Base-by-base conservation (phyloP, 2,113 vertebrate species). In the Indri indri region DNA sequence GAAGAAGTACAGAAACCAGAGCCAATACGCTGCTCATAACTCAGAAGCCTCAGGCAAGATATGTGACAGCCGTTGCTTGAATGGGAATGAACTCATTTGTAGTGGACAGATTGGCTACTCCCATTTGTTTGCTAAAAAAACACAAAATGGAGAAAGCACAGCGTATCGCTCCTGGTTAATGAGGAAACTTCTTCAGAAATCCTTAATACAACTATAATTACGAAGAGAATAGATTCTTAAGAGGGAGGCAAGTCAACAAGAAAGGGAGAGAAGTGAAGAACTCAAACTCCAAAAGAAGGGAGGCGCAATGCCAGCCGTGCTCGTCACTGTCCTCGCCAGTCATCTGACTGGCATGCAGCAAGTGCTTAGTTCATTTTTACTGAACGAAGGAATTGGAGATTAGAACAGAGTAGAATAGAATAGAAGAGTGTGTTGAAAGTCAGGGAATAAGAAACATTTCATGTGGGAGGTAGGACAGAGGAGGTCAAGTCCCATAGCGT, bases 41-140 rank as follows among this genome's bases (percentile, higher is more conserved):
- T 40, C 66, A 94, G 91, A 91, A 94, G 82, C 86, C 94, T 97
- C 66, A 73, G 94, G 93, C 89, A 93, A 96, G 66, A 57, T 90
- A 52, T 1, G 0, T 87, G 88, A 73, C n/a, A 87, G 88, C 40
- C 23, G 0, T 91, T 73, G 45, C 59, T 88, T 87, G 80, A 95
- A 93, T 92, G 25, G 76, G 59, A 98, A 96, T 94, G 65, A 95
- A 94, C 63, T 97, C 47, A 89, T 88, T 91, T 94, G 68, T 50
- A 93, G 73, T 82, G 82, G 87, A 59, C 61, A 95, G 86, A 91
- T 68, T 57, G 88, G 70, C 63, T 90, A 66, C 79, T 82, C 37
- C 40, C 23, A 47, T 84, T 63, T 87, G 4, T 54, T 97, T 91
- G 70, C 54, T 73, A 9, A 81, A 95, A 95, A 95, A n/a, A 47